Evolutionary conservation across 2,888 invertebrate species (phyloP).

Genomic region (Fragum fragum): DNA sequence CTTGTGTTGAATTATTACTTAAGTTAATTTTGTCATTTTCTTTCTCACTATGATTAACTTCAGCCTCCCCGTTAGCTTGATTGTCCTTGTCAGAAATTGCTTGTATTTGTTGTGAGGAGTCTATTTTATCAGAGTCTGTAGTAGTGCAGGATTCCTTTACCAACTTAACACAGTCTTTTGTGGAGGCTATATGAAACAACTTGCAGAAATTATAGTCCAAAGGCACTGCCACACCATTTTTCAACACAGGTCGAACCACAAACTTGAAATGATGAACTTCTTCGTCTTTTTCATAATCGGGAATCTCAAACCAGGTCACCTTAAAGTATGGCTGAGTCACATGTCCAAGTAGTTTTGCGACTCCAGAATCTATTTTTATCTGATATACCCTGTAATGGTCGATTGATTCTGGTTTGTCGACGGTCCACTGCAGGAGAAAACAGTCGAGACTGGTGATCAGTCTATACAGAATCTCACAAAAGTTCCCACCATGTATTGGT

Average conservation of each 20-base stretch:
- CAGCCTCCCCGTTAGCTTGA: neutral
- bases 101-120: neutral
- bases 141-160: constrained; percentile 46
- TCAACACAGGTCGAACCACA: constrained; percentile 61
- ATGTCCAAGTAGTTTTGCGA: constrained; percentile 63
- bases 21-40: constrained; percentile 1
- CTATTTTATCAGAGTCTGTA: constrained; percentile 22
- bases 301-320: constrained; percentile 66
- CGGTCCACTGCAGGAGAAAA: constrained; percentile 63
- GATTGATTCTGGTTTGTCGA: constrained; percentile 37
- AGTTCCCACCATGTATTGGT: constrained; percentile 49
- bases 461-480: constrained; percentile 54
- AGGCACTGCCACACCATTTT: constrained; percentile 58
- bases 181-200: constrained; percentile 56
- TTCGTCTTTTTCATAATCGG: constrained; percentile 59
- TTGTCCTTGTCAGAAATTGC: neutral
- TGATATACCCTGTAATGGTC: constrained; percentile 67
- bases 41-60: neutral
- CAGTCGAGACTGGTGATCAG: constrained; percentile 60
- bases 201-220: constrained; percentile 55
- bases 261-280: constrained; percentile 58
- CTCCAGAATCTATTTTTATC: constrained; percentile 54
- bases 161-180: constrained; percentile 35
- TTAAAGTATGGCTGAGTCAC: constrained; percentile 56
- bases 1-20: neutral